Evolutionary conservation across 2,113 vertebrate species (phyloP).

Genomic region (Martes martes): DNA sequence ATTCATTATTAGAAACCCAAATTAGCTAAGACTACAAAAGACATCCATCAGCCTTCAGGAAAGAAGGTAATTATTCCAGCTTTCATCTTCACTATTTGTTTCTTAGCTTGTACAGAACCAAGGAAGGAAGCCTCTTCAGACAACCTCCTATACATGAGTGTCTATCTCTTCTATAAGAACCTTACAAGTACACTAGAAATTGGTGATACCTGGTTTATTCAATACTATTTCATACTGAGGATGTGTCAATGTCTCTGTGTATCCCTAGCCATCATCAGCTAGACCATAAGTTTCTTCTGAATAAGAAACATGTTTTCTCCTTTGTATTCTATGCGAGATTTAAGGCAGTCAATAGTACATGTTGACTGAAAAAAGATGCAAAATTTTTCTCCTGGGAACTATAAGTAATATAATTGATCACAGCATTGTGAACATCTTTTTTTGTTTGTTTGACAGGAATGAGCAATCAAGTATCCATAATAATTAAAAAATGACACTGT

Average conservation of each 20-base stretch:
- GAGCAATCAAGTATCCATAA: not conserved
- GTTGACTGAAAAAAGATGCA: not conserved
- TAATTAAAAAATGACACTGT: not conserved
- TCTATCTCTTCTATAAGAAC: not conserved
- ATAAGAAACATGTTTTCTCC: not conserved
- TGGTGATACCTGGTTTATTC: not conserved
- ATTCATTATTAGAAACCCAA: not conserved
- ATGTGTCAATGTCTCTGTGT: not conserved
- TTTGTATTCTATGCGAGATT: not conserved
- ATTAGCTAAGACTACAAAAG: not conserved
- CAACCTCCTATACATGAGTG: not conserved
- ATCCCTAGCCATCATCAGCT: not conserved
- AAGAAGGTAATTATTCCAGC: not conserved
- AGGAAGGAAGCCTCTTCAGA: not conserved
- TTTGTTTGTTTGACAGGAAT: not conserved
- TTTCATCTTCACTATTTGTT: conserved; percentile 10
- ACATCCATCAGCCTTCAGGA: not conserved
- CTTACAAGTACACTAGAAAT: not conserved
- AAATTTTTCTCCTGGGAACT: not conserved
- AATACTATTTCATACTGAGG: not conserved
- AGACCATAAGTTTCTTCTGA: not conserved
- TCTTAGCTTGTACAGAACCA: not conserved
- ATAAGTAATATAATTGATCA: not conserved
- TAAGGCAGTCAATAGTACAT: not conserved
- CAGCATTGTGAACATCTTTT: not conserved